These are phyloP conservation scores for Hexactinellida sp. DNA, from an alignment of 37 sponge, comb jelly and placozoan genomes.

Conservation along the genomic window DNA sequence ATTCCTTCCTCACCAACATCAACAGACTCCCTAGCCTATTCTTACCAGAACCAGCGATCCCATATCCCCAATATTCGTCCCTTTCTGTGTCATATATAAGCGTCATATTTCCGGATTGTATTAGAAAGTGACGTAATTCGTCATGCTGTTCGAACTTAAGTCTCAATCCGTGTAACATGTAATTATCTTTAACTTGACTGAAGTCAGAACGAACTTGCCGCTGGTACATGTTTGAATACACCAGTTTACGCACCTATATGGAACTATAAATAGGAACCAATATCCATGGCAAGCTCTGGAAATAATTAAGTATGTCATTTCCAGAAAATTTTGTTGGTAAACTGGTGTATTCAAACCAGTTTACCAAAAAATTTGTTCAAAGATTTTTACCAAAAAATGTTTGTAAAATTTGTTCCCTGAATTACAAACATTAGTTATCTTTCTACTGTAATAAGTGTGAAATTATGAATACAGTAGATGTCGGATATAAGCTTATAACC, in stretches of 20 bases:
- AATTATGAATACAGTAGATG: no score
- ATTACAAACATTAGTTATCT: no score
- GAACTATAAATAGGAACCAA: not conserved
- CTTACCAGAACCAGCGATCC: constrained; percentile 5
- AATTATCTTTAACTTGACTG: constrained; percentile 7
- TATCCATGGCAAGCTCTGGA: no score
- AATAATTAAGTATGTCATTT: no score
- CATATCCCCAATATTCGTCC: constrained; percentile 17
- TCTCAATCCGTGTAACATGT: constrained; percentile 8
- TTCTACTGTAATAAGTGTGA: no score
- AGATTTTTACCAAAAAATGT: no score
- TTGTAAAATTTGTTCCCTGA: no score
- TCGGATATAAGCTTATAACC: no score
- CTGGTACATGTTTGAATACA: constrained; percentile 1
- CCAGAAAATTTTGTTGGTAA: no score
- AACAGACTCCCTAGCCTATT: not conserved
- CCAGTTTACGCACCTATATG: not conserved
- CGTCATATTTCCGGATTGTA: not conserved
- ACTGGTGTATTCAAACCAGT: no score
- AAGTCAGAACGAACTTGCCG: not conserved
- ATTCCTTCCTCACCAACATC: not conserved
- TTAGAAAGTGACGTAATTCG: not conserved
- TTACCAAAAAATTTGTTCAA: no score
- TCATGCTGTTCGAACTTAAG: not conserved
- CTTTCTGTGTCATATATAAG: not conserved